Evolutionary conservation across 2,888 invertebrate genomes (phyloP).

Genomic region (Calliphora vomitoria): DNA sequence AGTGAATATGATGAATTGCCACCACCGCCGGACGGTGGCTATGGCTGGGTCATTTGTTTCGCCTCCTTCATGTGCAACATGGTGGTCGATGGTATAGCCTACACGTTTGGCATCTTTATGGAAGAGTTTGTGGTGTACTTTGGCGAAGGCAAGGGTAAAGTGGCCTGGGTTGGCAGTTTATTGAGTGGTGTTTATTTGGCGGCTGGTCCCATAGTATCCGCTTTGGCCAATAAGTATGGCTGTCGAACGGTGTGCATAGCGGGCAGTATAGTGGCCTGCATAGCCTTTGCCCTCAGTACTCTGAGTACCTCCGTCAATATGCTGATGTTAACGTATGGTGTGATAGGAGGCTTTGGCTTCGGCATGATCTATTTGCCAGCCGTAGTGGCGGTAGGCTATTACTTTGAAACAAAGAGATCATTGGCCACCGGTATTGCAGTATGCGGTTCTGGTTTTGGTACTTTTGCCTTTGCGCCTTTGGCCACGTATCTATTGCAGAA

Average conservation of each 20-base stretch:
- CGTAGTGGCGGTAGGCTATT: conserved; percentile 98
- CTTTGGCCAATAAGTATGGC: conserved; percentile 97
- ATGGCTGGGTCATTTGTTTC: conserved; percentile 96
- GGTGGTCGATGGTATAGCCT: conserved; percentile 99
- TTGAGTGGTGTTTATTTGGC: conserved; percentile 98
- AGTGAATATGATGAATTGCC: conserved; percentile 92
- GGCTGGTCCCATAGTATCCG: conserved; percentile 97
- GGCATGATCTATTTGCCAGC: conserved; percentile 98
- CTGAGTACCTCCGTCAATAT: conserved; percentile 94
- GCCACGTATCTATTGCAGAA: conserved; percentile 91
- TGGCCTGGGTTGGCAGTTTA: conserved; percentile 97
- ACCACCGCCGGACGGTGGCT: conserved; percentile 95
- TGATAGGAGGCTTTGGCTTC: conserved; percentile 96
- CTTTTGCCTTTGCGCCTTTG: conserved; percentile 97
- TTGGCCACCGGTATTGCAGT: conserved; percentile 98
- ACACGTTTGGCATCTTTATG: conserved; percentile 97
- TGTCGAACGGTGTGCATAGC: conserved; percentile 97
- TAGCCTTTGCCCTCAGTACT: conserved; percentile 94
- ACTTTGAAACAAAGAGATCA: conserved; percentile 97
- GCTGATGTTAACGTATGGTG: conserved; percentile 96
- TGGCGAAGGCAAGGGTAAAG: conserved; percentile 93
- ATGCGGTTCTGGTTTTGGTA: conserved; percentile 97
- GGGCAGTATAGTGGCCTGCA: conserved; percentile 93
- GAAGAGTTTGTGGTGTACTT: conserved; percentile 92
- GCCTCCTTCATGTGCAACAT: conserved; percentile 99